These are phyloP conservation scores for Miltochrista miniata DNA, from an alignment of 2,888 invertebrate genomes.

Conservation along the genomic window DNA sequence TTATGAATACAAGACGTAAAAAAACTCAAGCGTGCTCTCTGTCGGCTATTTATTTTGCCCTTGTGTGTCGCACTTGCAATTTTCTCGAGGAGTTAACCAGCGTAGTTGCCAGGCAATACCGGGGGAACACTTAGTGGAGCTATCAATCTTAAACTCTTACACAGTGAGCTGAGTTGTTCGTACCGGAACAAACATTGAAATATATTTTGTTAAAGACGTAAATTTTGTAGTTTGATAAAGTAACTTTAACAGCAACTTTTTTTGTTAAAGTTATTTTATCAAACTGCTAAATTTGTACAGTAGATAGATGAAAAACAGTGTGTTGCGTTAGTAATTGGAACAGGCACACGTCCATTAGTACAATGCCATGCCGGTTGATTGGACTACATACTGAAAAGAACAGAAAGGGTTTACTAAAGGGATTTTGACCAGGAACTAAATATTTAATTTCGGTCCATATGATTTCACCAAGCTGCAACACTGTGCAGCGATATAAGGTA, in stretches of 20 bases:
- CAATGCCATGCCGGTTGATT: no score
- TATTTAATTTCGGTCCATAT: background rate
- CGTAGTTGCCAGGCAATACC: conserved; percentile 49
- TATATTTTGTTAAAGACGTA: no score
- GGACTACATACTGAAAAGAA: no score
- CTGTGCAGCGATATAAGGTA: conserved; percentile 35
- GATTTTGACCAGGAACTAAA: no score
- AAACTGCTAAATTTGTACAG: no score
- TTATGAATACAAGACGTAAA: no score
- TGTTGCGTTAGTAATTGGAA: no score
- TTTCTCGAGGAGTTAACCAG: conserved; percentile 42
- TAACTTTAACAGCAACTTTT: no score
- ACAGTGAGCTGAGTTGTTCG: conserved; percentile 29
- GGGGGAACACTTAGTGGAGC: conserved; percentile 52
- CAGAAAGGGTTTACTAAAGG: no score
- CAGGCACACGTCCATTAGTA: no score
- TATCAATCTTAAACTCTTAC: conserved; percentile 54
- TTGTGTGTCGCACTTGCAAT: conserved; percentile 31
- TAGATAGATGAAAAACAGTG: no score
- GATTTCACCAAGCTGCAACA: conserved; percentile 8
- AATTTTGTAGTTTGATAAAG: background rate
- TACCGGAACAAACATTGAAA: background rate
- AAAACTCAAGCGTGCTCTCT: background rate
- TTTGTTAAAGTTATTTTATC: no score
- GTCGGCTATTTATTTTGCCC: conserved; percentile 13